Percentiles rank a stretch among this genome's conserved stretches.
phyloP scores from a whole-genome alignment of 2,113 vertebrate genomes.

The Amphiprion percula region DNA sequence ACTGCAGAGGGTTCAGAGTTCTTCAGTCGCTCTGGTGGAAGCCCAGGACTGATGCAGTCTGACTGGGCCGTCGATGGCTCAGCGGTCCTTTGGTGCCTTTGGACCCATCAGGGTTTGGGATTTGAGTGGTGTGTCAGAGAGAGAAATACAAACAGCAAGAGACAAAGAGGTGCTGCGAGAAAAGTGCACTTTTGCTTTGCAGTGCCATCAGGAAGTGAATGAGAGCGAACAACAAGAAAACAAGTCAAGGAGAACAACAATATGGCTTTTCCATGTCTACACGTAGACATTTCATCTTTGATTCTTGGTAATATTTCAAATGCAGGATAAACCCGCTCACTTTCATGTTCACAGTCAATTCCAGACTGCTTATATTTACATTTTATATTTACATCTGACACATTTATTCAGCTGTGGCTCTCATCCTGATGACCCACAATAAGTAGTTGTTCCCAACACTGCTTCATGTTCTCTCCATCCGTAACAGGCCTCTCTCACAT shows the following conservation, averaged over 20 bases:
- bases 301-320: constrained; percentile 55
- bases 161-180: constrained; percentile 20
- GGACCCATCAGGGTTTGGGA: not conserved
- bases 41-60: not conserved
- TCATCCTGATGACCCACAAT: constrained; percentile 35
- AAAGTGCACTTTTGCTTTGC: constrained; percentile 65
- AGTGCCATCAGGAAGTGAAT: constrained; percentile 39
- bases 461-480: not conserved
- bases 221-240: constrained; percentile 46
- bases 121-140: constrained; percentile 28
- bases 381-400: constrained; percentile 51
- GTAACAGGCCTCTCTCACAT: constrained; percentile 16
- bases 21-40: not conserved
- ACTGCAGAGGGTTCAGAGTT: constrained; percentile 2
- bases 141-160: constrained; percentile 25
- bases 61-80: constrained; percentile 20
- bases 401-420: constrained; percentile 32
- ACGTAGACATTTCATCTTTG: constrained; percentile 64
- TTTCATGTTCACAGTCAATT: constrained; percentile 6
- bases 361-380: constrained; percentile 57
- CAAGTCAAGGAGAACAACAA: constrained; percentile 44
- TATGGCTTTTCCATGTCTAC: constrained; percentile 74
- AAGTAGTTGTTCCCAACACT: constrained; percentile 6
- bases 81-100: constrained; percentile 59
- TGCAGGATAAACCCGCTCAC: not conserved